These are phyloP conservation scores for Metellina segmentata DNA, from an alignment of 2,888 invertebrate species.

Conservation along the genomic window DNA sequence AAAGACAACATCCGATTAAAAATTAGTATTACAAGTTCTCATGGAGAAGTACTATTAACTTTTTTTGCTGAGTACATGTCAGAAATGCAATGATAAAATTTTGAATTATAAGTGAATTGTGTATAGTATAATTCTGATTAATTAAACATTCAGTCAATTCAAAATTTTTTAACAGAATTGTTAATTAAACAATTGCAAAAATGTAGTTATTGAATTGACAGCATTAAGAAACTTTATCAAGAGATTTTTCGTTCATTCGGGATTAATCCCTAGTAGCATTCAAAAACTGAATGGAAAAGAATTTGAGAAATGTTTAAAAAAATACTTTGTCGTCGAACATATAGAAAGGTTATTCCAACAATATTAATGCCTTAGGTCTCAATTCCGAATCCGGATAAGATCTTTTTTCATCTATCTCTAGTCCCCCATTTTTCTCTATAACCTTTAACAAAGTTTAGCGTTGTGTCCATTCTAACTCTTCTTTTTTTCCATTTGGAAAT, in stretches of 20 bases:
- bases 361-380: conserved; percentile 25
- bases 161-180: no score
- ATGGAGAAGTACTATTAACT: no score
- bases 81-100: no score
- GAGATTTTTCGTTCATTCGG: not conserved
- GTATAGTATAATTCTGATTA: no score
- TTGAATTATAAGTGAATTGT: no score
- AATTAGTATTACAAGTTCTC: no score
- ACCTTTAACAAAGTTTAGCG: conserved; percentile 50
- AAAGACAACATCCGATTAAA: no score
- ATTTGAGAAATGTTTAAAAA: not conserved
- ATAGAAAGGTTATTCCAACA: conserved; percentile 31
- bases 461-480: conserved; percentile 28
- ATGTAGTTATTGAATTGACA: no score
- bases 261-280: not conserved
- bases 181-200: no score
- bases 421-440: conserved; percentile 5
- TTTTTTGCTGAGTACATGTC: no score
- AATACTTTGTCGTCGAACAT: not conserved
- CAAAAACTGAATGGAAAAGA: not conserved
- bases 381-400: conserved; percentile 14
- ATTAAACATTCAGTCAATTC: no score
- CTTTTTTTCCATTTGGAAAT: conserved; percentile 15
- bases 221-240: no score
- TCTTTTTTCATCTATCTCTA: conserved; percentile 17